phyloP scores from a whole-genome alignment of 2,888 invertebrate genomes.

The Mimas tiliae region DNA sequence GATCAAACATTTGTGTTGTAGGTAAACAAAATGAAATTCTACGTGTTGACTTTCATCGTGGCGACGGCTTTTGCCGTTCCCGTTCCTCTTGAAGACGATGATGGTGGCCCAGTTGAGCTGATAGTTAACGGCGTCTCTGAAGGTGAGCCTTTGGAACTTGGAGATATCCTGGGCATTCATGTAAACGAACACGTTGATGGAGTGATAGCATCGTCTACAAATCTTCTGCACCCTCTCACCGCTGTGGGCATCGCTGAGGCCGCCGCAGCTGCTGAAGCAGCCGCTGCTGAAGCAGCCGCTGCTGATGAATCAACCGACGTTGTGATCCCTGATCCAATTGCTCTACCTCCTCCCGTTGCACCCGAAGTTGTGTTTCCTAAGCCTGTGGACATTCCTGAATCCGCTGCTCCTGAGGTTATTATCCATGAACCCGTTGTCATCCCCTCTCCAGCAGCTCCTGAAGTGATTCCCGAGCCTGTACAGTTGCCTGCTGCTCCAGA shows the following conservation, averaged over 20 bases:
- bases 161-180: constrained; percentile 56
- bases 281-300: constrained; percentile 56
- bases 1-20: constrained; percentile 40
- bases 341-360: constrained; percentile 31
- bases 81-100: constrained; percentile 45
- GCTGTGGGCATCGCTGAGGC: constrained; percentile 61
- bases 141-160: constrained; percentile 59
- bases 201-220: constrained; percentile 46
- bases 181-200: constrained; percentile 57
- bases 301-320: constrained; percentile 35
- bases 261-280: constrained; percentile 48
- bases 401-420: constrained; percentile 18
- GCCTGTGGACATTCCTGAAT: constrained; percentile 31
- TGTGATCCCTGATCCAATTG: constrained; percentile 33
- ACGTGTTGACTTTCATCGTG: constrained; percentile 61
- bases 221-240: constrained; percentile 60
- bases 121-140: constrained; percentile 64
- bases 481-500: constrained; percentile 30
- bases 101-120: constrained; percentile 56
- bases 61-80: constrained; percentile 60
- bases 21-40: constrained; percentile 60
- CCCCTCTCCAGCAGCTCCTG: constrained; percentile 31
- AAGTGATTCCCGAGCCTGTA: constrained; percentile 28
- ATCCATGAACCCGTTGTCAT: constrained; percentile 24
- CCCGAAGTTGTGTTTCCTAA: constrained; percentile 23